A percentile compares a stretch with the other conserved stretches of the same genome.
Evolutionary conservation across 1,140 invertebrate genomes (phyloP).

Genomic region (Drusus annulatus): DNA sequence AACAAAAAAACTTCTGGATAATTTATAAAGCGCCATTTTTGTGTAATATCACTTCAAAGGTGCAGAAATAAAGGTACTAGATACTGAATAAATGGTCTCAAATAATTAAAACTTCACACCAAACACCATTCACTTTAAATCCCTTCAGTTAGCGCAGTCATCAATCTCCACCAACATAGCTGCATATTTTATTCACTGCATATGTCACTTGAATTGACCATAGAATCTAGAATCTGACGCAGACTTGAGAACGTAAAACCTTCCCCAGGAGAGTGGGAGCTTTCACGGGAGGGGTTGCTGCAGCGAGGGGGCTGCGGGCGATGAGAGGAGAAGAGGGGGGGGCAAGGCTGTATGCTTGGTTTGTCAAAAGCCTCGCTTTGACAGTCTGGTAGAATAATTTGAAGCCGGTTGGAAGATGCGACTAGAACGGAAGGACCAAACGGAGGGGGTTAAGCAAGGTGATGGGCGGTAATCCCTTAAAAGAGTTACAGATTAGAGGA

Average conservation of each 20-base stretch:
- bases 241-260: slow-evolving; percentile 32
- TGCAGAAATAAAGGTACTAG: too few relatives aligned
- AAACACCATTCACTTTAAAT: too few relatives aligned
- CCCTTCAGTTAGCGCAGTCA: too few relatives aligned
- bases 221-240: slow-evolving; percentile 1
- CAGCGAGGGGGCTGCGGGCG: not conserved
- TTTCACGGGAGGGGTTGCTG: not conserved
- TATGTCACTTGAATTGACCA: slow-evolving; percentile 7
- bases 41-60: too few relatives aligned
- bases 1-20: too few relatives aligned
- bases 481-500: not conserved
- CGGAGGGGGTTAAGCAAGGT: not conserved
- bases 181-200: too few relatives aligned
- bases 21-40: too few relatives aligned
- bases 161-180: too few relatives aligned
- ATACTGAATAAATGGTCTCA: too few relatives aligned
- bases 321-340: not conserved
- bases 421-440: slow-evolving; percentile 29
- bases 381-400: slow-evolving; percentile 48
- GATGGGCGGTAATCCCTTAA: slow-evolving; percentile 12
- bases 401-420: slow-evolving; percentile 38
- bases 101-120: too few relatives aligned
- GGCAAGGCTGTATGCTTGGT: slow-evolving; percentile 50
- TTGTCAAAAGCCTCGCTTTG: slow-evolving; percentile 56
- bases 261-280: not conserved